phyloP scores from a whole-genome alignment of 2,888 invertebrate genomes.

The Blastobasis lacticolella region DNA sequence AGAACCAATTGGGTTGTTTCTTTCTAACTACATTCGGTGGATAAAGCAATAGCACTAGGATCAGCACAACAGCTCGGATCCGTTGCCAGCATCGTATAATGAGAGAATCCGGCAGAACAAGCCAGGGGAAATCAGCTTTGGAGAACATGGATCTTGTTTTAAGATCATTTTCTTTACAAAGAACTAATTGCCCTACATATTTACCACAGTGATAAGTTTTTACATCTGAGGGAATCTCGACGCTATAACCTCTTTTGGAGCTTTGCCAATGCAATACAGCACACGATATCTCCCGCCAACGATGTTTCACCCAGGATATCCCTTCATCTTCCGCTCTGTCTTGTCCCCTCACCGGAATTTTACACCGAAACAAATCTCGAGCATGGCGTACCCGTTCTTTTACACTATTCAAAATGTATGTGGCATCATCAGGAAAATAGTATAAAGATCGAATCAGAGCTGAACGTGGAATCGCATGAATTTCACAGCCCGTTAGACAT shows the following conservation, averaged over 20 bases:
- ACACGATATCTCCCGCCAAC: slow-evolving; percentile 12
- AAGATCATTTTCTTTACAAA: slow-evolving; percentile 40
- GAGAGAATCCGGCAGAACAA: slow-evolving; percentile 38
- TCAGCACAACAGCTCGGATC: slow-evolving; percentile 27
- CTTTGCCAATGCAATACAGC: slow-evolving; percentile 27
- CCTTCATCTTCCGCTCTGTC: slow-evolving; percentile 7
- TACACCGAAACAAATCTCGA: background rate
- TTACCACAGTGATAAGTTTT: slow-evolving; percentile 51
- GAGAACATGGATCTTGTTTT: slow-evolving; percentile 43
- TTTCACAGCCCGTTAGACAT: slow-evolving; percentile 7
- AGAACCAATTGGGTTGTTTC: slow-evolving; percentile 21
- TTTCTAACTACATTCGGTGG: slow-evolving; percentile 35
- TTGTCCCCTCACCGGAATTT: background rate
- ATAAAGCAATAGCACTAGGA: slow-evolving; percentile 35
- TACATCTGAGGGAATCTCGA: slow-evolving; percentile 37
- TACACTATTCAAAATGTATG: background rate
- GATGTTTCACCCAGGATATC: slow-evolving; percentile 3
- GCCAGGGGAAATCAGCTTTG: slow-evolving; percentile 47
- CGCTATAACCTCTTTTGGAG: background rate
- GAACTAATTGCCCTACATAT: slow-evolving; percentile 53
- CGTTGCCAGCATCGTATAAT: slow-evolving; percentile 35
- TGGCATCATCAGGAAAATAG: slow-evolving; percentile 6
- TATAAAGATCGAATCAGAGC: slow-evolving; percentile 1
- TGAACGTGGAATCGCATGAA: background rate
- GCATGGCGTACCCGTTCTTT: slow-evolving; percentile 2